phyloP scores from a whole-genome alignment of 2,797 vertebrate species.

The Fringilla coelebs region DNA sequence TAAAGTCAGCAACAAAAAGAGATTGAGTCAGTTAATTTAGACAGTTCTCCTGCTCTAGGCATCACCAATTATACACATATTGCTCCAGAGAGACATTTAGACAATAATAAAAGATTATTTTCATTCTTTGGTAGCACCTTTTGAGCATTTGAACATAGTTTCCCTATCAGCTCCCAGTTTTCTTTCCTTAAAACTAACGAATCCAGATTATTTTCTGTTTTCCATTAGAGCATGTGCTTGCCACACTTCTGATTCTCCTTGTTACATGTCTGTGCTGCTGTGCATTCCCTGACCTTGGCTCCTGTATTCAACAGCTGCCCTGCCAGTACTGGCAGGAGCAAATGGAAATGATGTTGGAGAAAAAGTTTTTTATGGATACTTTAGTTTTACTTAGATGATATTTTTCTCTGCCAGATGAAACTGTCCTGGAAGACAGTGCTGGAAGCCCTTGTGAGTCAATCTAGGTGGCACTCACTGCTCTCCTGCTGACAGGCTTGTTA shows the following conservation, averaged over 20 bases:
- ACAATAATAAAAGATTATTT: not conserved
- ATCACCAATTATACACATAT: not conserved
- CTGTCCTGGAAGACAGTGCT: not conserved
- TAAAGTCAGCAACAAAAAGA: not conserved
- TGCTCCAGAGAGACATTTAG: not conserved
- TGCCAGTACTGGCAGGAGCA: not conserved
- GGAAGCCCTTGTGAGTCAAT: not conserved
- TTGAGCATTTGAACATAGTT: not conserved
- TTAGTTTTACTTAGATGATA: not conserved
- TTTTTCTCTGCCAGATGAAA: not conserved
- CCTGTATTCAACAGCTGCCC: not conserved
- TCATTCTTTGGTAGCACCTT: not conserved
- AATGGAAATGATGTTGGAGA: not conserved
- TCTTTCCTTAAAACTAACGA: not conserved
- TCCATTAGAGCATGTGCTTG: accelerated
- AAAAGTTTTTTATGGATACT: not conserved
- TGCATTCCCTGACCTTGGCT: not conserved
- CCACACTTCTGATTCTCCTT: not conserved
- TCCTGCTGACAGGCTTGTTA: not conserved
- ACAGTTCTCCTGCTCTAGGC: not conserved
- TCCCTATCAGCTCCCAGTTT: not conserved
- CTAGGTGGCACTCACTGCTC: not conserved
- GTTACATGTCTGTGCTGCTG: accelerated
- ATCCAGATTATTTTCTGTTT: not conserved
- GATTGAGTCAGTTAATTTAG: not conserved